These are phyloP conservation scores for Synergus gifuensis DNA, from an alignment of 2,888 invertebrate species.

Conservation along the genomic window DNA sequence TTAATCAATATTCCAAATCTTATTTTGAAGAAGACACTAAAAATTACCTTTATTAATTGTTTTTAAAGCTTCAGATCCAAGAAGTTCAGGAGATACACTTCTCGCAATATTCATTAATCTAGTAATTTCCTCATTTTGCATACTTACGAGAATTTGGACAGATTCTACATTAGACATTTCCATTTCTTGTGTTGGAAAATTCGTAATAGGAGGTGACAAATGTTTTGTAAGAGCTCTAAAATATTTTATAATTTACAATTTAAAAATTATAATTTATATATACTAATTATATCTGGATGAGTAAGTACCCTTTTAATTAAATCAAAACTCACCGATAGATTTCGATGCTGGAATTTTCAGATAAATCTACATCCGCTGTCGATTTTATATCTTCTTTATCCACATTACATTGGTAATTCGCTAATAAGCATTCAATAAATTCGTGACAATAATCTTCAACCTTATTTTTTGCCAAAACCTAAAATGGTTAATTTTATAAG, in stretches of 20 bases:
- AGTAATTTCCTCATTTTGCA: slow-evolving; percentile 84
- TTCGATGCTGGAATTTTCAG: slow-evolving; percentile 85
- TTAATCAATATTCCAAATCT: background rate
- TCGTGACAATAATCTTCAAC: slow-evolving; percentile 86
- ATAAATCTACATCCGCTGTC: slow-evolving; percentile 74
- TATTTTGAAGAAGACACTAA: too few species aligned
- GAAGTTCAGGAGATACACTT: slow-evolving; percentile 80
- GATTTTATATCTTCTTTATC: slow-evolving; percentile 78
- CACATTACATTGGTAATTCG: slow-evolving; percentile 82
- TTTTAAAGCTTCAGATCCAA: slow-evolving; percentile 82
- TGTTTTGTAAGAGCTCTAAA: slow-evolving; percentile 85
- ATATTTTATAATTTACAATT: slow-evolving; percentile 40
- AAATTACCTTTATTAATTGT: slow-evolving; percentile 63
- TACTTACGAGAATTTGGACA: slow-evolving; percentile 83
- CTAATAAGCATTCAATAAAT: slow-evolving; percentile 84
- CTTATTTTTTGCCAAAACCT: slow-evolving; percentile 83
- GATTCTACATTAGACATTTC: slow-evolving; percentile 79
- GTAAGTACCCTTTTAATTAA: background rate
- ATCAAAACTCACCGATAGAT: slow-evolving; percentile 82
- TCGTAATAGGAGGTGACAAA: slow-evolving; percentile 82
- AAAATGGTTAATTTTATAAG: slow-evolving; percentile 49
- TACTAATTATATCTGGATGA: background rate
- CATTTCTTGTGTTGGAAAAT: slow-evolving; percentile 77
- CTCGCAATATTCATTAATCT: slow-evolving; percentile 82
- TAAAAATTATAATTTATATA: slow-evolving; percentile 10